Evolutionary conservation across 2,888 invertebrate species (phyloP).

Genomic region (Yponomeuta plumbellus): DNA sequence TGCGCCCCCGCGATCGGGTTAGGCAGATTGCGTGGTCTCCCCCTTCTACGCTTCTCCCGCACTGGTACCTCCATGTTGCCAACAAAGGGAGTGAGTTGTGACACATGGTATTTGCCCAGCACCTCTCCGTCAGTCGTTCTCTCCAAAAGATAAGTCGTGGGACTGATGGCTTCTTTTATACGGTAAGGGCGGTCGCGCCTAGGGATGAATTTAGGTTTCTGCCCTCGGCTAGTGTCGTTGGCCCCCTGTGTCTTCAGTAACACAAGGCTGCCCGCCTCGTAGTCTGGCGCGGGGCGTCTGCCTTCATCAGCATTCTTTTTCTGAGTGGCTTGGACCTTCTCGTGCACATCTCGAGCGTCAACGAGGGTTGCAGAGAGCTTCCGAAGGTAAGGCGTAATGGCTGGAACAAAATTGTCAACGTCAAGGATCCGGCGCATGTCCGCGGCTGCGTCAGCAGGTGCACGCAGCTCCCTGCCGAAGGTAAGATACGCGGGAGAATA

Average conservation of each 20-base stretch:
- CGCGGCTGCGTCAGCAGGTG: constrained; percentile 32
- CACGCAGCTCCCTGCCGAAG: constrained; percentile 41
- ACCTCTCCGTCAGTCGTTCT: neutral
- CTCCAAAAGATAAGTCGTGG: constrained; percentile 7
- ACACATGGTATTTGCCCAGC: constrained; percentile 14
- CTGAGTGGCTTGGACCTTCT: constrained; percentile 6
- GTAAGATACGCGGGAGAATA: constrained; percentile 28
- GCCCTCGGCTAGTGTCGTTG: constrained; percentile 8
- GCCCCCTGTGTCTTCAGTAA: neutral
- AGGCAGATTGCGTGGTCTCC: no score
- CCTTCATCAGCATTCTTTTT: constrained; percentile 7
- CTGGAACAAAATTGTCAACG: constrained; percentile 33
- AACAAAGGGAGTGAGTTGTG: constrained; percentile 14
- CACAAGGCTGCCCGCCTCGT: neutral
- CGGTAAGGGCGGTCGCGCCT: constrained; percentile 12
- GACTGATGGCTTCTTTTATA: neutral
- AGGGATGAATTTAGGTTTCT: constrained; percentile 11
- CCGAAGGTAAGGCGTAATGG: neutral
- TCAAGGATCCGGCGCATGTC: constrained; percentile 31
- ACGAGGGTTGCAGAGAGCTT: constrained; percentile 12
- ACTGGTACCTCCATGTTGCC: neutral
- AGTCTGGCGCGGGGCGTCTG: constrained; percentile 6
- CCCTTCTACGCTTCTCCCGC: no score
- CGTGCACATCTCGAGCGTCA: constrained; percentile 15
- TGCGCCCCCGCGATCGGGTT: no score